A percentile compares a stretch with the other conserved stretches of the same genome.
Conservation (phyloP, 1,140 invertebrate species). For the Temnothorax curvispinosus region DNA sequence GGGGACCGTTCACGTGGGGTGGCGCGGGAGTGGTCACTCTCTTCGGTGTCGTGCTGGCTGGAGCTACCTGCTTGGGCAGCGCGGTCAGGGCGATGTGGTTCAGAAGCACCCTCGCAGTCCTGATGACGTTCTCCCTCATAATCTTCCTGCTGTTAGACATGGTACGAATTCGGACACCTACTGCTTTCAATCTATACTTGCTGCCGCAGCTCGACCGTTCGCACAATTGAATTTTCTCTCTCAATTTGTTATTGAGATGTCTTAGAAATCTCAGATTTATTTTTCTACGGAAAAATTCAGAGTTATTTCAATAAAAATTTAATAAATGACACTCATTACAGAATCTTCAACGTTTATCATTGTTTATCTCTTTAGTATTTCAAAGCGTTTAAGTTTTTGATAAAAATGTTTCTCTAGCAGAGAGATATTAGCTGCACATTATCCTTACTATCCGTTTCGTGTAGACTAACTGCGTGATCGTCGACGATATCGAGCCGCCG, state of each 20-base stretch:
- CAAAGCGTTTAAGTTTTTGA: neutral
- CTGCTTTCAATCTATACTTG: conserved; percentile 21
- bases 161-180: conserved; percentile 67
- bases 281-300: neutral
- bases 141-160: conserved; percentile 83
- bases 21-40: conserved; percentile 81
- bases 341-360: neutral
- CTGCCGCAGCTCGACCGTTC: neutral
- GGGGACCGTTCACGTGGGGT: conserved; percentile 84
- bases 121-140: conserved; percentile 83
- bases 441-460: conserved; percentile 5
- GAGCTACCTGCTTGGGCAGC: conserved; percentile 83
- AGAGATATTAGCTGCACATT: neutral
- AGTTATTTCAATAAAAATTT: neutral
- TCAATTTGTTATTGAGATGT: neutral
- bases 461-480: conserved; percentile 82
- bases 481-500: conserved; percentile 78
- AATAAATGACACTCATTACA: neutral
- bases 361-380: neutral
- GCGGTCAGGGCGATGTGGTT: conserved; percentile 83
- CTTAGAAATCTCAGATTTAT: neutral
- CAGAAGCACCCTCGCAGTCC: conserved; percentile 79
- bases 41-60: conserved; percentile 81
- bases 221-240: neutral
- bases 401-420: neutral